phyloP scores from a whole-genome alignment of 2,888 invertebrate species.

The Eristalis tenax region DNA sequence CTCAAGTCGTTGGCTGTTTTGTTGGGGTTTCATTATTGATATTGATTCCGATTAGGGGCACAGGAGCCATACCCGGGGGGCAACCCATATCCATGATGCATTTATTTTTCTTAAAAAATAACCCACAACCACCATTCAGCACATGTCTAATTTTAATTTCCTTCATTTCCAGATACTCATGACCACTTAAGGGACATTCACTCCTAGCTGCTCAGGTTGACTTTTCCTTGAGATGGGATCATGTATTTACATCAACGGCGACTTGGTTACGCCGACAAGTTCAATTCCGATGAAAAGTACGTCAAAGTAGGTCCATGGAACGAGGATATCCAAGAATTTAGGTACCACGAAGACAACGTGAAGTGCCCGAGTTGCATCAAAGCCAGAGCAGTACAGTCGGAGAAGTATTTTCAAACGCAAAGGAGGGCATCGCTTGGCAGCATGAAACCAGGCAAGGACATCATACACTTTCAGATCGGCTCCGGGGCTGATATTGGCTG shows the following conservation, averaged over 20 bases:
- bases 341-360: neutral
- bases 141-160: neutral
- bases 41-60: too few relatives aligned
- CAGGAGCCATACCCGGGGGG: too few relatives aligned
- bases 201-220: neutral
- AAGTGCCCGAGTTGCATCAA: conserved; percentile 31
- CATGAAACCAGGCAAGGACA: conserved; percentile 22
- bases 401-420: neutral
- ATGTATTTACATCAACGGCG: conserved; percentile 37
- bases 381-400: conserved; percentile 1
- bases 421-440: neutral
- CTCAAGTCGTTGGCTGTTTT: neutral
- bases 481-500: conserved; percentile 17
- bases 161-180: conserved; percentile 18
- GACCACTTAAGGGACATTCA: conserved; percentile 17
- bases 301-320: conserved; percentile 7
- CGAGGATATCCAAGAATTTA: neutral
- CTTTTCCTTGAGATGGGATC: conserved; percentile 36
- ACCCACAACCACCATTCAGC: neutral
- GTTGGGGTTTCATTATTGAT: conserved; percentile 33
- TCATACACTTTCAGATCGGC: conserved; percentile 17
- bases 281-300: conserved; percentile 18
- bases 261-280: conserved; percentile 19
- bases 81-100: neutral
- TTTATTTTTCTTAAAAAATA: too few relatives aligned